These are phyloP conservation scores for Boloria selene DNA, from an alignment of 2,888 invertebrate species.

Conservation along the genomic window DNA sequence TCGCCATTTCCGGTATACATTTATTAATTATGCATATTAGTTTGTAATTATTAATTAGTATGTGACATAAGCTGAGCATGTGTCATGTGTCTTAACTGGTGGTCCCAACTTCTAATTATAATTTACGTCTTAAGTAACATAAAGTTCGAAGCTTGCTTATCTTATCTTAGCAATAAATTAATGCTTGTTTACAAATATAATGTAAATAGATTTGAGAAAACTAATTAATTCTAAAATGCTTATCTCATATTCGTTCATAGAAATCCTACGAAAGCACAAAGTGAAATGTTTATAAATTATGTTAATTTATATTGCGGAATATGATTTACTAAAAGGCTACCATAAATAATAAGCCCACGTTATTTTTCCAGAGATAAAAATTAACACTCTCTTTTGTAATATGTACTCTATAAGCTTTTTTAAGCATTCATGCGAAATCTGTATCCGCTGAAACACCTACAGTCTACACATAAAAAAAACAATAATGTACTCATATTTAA, in stretches of 20 bases:
- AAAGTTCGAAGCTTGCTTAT: background rate
- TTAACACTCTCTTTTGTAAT: slow-evolving; percentile 29
- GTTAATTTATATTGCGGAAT: slow-evolving; percentile 10
- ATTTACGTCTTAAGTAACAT: slow-evolving; percentile 1
- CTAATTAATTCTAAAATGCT: background rate
- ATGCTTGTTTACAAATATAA: background rate
- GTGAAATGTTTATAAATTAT: slow-evolving; percentile 16
- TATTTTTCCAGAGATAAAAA: slow-evolving; percentile 21
- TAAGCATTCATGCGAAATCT: no score
- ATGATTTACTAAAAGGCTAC: slow-evolving; percentile 7
- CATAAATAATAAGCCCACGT: slow-evolving; percentile 20
- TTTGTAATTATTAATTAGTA: slow-evolving; percentile 17
- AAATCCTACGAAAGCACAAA: slow-evolving; percentile 7
- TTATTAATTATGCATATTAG: slow-evolving; percentile 2
- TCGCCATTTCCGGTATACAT: slow-evolving; percentile 28
- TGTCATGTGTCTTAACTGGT: background rate
- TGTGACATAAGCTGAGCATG: slow-evolving; percentile 16
- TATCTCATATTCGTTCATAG: background rate
- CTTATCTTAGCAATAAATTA: slow-evolving; percentile 1
- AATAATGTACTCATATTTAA: slow-evolving; percentile 16
- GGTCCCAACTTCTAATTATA: slow-evolving; percentile 5
- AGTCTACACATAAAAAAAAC: slow-evolving; percentile 17
- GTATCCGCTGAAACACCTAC: background rate
- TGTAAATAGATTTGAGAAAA: no score
- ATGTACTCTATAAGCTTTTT: slow-evolving; percentile 11